A percentile compares a stretch with the other conserved stretches of the same genome.
phyloP scores from a whole-genome alignment of 2,888 invertebrate species.

The Sarcophaga subvicina region DNA sequence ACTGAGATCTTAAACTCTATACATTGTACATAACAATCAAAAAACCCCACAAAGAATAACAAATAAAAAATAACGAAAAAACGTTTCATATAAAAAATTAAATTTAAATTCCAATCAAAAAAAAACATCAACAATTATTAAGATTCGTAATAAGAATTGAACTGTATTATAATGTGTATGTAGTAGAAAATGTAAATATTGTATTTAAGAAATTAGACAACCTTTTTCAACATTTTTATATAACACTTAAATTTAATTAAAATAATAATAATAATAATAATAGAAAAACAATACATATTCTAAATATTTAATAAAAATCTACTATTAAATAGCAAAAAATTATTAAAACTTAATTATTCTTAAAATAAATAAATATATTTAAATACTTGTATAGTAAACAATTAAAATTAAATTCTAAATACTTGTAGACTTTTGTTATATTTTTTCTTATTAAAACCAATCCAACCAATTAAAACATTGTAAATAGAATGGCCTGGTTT shows the following conservation, averaged over 20 bases:
- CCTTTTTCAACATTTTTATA: too few relatives aligned
- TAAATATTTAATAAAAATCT: too few relatives aligned
- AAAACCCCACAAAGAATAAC: neutral
- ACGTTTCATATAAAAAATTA: slow-evolving; percentile 5
- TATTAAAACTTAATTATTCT: too few relatives aligned
- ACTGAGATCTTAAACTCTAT: neutral
- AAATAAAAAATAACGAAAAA: neutral
- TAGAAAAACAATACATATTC: too few relatives aligned
- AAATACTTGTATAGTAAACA: slow-evolving; percentile 10
- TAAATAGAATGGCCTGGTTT: slow-evolving; percentile 26
- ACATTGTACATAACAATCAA: neutral
- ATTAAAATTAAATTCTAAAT: neutral
- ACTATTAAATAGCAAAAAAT: too few relatives aligned
- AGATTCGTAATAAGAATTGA: neutral
- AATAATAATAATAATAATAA: too few relatives aligned
- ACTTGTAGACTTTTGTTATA: neutral
- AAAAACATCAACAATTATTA: neutral
- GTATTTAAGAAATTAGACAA: too few relatives aligned
- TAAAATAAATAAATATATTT: neutral
- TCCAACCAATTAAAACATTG: neutral
- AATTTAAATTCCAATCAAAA: slow-evolving; percentile 6
- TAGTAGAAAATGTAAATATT: too few relatives aligned
- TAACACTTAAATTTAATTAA: too few relatives aligned
- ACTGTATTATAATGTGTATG: too few relatives aligned
- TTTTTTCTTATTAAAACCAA: neutral